Conservation (phyloP, 2,113 vertebrate genomes). For the Myxocyprinus asiaticus region DNA sequence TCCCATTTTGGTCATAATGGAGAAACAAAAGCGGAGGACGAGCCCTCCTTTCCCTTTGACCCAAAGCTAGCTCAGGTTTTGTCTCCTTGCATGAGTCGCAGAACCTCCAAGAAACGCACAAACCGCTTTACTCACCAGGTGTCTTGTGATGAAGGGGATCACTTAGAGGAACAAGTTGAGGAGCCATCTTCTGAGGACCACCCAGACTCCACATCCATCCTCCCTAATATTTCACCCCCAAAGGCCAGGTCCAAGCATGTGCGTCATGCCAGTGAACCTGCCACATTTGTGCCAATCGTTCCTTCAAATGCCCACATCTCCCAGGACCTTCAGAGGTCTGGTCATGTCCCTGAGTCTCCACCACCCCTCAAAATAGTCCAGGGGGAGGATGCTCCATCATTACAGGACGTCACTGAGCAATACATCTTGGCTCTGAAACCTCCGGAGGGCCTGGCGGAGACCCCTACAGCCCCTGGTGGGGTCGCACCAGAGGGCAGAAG, state of each 20-base stretch:
- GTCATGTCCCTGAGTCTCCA: conserved; percentile 57
- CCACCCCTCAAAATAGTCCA: conserved; percentile 63
- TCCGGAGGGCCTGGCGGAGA: conserved; percentile 65
- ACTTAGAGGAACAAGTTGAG: conserved; percentile 39
- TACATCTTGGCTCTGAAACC: conserved; percentile 80
- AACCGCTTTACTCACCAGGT: conserved; percentile 77
- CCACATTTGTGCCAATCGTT: conserved; percentile 83
- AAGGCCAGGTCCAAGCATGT: conserved; percentile 80
- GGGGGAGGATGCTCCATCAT: conserved; percentile 72
- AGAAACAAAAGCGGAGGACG: conserved; percentile 52
- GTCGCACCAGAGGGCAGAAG: conserved; percentile 67
- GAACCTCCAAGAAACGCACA: conserved; percentile 85
- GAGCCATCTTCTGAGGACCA: conserved; percentile 37
- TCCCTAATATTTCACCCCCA: conserved; percentile 51
- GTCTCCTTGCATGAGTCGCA: conserved; percentile 79
- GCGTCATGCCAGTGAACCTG: conserved; percentile 86
- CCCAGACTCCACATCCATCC: conserved; percentile 49
- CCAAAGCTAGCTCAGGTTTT: conserved; percentile 79
- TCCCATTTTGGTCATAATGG: conserved; percentile 56
- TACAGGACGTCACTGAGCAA: conserved; percentile 88
- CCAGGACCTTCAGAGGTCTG: conserved; percentile 55
- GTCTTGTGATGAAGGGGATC: conserved; percentile 58
- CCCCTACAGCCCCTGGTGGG: conserved; percentile 47
- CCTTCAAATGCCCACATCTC: conserved; percentile 67
- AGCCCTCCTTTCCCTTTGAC: conserved; percentile 77